Base-by-base conservation (phyloP, 2,888 invertebrate species). In the Apodemia mormo region DNA sequence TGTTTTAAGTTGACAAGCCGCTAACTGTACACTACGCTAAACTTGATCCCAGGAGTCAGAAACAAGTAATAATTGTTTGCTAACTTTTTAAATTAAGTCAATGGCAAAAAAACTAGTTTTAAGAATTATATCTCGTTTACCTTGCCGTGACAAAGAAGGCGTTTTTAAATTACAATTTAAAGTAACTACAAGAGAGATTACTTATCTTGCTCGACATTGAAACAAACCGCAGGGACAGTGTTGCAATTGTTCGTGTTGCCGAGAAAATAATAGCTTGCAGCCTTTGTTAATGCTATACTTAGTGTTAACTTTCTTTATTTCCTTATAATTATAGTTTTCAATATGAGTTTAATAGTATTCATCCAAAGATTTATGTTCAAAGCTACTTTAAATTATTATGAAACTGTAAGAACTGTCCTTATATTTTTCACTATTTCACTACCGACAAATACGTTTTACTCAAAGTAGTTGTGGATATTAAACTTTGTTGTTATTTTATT, bases 211-310 rank as follows among this genome's bases (percentile, higher is more conserved):
- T 58, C 43, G 67, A 43, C 58, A 67, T 67, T 67, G 58, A 58
- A 67, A 43, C 40, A 40, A 67, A 67, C 67, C 67, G 67, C 67
- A 67, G 67, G 67, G 43, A 58, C 30, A 67, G 49, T 68, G 65
- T 37, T 65, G 68, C 64, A 68, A 52, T 49, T 14, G 75, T 58
- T 58, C 30, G 58, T 30, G 58, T 30, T 58, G 58, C 8, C 58
- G 58, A 30, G 30, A 58, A 49, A 58, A 58, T 58, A 58, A 58
- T 58, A 30, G 58, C 58, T 58, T 10, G 56, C 58, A 10, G 30
- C 58, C 30, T 58, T 58, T 58, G 29, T 58, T 33, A 58, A 3
- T 58, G 30, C 58, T 33, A 58, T 12, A 30, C 58, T 58, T 58
- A 33, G 29, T 6, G 22, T 56, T 22, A 56, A 56, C 29, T 56